Base-by-base conservation (phyloP, 1,140 invertebrate species). In the Sycophila sp. region DNA sequence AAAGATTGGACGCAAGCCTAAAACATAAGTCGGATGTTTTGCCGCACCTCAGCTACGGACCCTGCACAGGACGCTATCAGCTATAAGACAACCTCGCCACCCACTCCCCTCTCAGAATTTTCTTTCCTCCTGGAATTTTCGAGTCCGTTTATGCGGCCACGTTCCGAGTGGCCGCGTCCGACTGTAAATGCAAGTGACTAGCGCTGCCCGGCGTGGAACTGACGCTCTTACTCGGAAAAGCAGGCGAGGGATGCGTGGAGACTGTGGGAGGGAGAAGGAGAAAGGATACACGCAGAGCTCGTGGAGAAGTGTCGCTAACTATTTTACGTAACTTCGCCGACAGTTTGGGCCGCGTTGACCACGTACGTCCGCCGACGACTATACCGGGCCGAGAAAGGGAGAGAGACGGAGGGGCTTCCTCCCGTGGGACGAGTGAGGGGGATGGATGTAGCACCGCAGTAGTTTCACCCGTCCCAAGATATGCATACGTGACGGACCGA, bases 261-360 rank as follows among this genome's bases (percentile, higher is more conserved):
- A 32, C 11, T 22, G 17, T 30, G 30, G 40, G 19, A 30, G 24
- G 11, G 58, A 19, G 40, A 59, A 53, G 45, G 36, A 66, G 60
- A 74, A 68, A 77, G 73, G 75, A 65, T 74, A 15, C 28, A 45
- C 56, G n/a, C 49, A 36, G 38, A 59, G 72, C 73, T 67, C 63
- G 55, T 28, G 69, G 59, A 79, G 78, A 85, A 85, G 83, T 86
- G 85, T 86, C 84, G 83, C 85, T 86, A 86, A 86, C 85, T 86
- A 86, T 86, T 86, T 86, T 86, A 86, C 85, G 83, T 85, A 86
- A 86, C 85, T 86, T 85, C 75, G 81, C 76, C 83, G 82, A 85
- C 85, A 86, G 85, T 86, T 86, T 86, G 82, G 80, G 79, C 80
- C 81, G 78, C 78, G 85, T 83, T 86, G 85, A 86, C 85, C 85